Conservation (phyloP, 2,888 invertebrate species). For the Thysanoteuthis rhombus region DNA sequence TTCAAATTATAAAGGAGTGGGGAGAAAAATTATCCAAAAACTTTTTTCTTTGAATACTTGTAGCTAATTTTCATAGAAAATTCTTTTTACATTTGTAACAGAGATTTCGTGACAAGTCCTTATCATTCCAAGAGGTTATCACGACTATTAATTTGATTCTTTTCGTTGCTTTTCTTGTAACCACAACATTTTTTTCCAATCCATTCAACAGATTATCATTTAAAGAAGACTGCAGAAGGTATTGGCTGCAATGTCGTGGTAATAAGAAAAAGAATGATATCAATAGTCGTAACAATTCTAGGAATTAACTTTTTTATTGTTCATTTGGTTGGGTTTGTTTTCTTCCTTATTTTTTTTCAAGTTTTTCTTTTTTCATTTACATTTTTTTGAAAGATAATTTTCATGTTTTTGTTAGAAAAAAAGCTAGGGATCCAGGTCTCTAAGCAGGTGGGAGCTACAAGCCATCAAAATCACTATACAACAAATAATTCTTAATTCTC, state of each 20-base stretch:
- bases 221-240: neutral
- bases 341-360: neutral
- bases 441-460: neutral
- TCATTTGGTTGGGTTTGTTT: neutral
- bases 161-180: neutral
- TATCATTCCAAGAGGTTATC: neutral
- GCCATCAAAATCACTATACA: conserved; percentile 48
- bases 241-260: neutral
- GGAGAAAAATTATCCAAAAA: neutral
- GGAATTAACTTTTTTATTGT: neutral
- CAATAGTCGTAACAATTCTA: neutral
- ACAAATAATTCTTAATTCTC: conserved; percentile 46
- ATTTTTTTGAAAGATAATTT: too few relatives aligned
- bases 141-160: neutral
- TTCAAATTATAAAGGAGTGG: neutral
- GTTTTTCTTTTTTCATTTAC: neutral
- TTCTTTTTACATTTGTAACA: too few relatives aligned
- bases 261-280: neutral
- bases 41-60: neutral
- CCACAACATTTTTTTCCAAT: neutral
- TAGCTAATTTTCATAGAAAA: neutral
- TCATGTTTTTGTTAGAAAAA: neutral
- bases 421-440: neutral
- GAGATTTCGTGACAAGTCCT: neutral
- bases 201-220: neutral